Base-by-base conservation (phyloP, 2,113 vertebrate species). In the Catharus minimus region DNA sequence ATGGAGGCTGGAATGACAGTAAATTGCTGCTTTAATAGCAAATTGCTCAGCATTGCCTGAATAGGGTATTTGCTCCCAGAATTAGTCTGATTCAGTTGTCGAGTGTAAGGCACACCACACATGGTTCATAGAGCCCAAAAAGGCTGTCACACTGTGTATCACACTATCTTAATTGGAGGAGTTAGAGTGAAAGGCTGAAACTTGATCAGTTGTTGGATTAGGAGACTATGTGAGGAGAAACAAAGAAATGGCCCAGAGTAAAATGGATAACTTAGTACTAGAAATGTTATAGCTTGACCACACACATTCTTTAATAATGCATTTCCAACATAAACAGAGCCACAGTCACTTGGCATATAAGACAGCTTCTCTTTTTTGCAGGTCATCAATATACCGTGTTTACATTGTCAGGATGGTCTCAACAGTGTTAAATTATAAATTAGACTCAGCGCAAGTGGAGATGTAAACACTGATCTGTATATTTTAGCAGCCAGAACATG, bases 281-380 rank as follows among this genome's bases (percentile, higher is more conserved):
- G 89, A 94, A 93, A 93, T 69, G 87, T 89, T 91, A 76, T 89
- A 93, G 81, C 78, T 90, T 95, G 93, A 93, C 95, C 95, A 96
- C 95, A 95, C 95, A 95, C 92, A 85, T 92, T 94, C 95, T 85
- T 95, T 89, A 96, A 95, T 95, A 95, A 90, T 95, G 89, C 69
- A 87, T 94, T 95, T 95, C 93, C 84, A 95, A 93, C 71, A 87
- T 95, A 96, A 96, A 95, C 95, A 95, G 81, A 93, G 93, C 85
- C 90, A 95, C 75, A 95, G 82, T 85, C 90, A 92, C 90, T 94
- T 95, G 89, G 81, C 78, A 80, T 82, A 80, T 77, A 90, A 90
- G 90, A 96, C 95, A 95, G 92, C 81, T 95, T 93, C 92, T 95
- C 81, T 95, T 95, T 89, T 95, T 95, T 95, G 82, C 93, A 95